Conservation (phyloP, 2,797 vertebrate species). For the Babyrousa celebensis region DNA sequence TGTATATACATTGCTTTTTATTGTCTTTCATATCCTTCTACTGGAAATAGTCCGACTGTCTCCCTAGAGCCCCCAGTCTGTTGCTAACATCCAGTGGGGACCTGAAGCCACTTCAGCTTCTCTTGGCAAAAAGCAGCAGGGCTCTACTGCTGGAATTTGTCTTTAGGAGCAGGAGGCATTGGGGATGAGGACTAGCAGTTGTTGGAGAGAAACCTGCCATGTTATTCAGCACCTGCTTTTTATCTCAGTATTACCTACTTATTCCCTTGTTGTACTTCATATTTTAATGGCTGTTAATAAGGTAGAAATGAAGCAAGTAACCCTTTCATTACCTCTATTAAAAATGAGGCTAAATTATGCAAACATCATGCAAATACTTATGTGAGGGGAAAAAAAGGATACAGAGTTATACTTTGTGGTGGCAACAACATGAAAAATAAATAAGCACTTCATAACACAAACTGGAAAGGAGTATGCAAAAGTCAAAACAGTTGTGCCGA, state of each 20-base stretch:
- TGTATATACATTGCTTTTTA: not conserved
- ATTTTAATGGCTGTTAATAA: not conserved
- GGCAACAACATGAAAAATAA: not conserved
- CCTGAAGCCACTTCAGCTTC: not conserved
- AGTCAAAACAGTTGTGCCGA: not conserved
- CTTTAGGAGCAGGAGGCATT: not conserved
- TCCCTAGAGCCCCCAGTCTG: not conserved
- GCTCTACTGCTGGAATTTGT: not conserved
- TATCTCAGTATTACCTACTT: not conserved
- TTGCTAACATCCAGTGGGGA: not conserved
- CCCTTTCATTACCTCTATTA: not conserved
- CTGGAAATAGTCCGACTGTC: not conserved
- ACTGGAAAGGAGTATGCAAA: not conserved
- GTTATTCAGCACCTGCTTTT: not conserved
- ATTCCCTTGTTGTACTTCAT: not conserved
- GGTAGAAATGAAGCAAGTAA: constrained; percentile 44
- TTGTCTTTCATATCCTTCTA: not conserved
- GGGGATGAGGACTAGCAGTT: not conserved
- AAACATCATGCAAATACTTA: not conserved
- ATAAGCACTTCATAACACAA: not conserved
- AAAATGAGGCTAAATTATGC: constrained; percentile 14
- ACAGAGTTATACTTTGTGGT: not conserved
- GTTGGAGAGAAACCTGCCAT: not conserved
- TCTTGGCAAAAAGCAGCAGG: not conserved
- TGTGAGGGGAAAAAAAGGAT: not conserved